Base-by-base conservation (phyloP, 2,888 invertebrate genomes). In the Amaurobius ferox region DNA sequence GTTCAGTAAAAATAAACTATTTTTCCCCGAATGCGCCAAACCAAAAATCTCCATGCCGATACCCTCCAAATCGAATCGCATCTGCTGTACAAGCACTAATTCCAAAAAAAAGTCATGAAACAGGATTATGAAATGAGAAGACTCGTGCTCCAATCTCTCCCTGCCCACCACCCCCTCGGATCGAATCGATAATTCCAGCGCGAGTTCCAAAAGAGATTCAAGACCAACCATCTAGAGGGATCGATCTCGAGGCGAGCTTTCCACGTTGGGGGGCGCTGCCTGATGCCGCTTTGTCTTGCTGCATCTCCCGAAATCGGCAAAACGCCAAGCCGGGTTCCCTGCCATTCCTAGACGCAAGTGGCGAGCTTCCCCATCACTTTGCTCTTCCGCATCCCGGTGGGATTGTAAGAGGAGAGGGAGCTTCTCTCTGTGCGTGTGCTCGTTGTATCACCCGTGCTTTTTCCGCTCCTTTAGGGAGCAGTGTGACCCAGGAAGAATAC, bases 381-480 rank as follows among this genome's bases (percentile, higher is more conserved):
- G 83, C 83, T 83, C 83, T 72, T 77, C 83, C 77, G 83, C 71
- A 85, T 77, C 83, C 55, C 35, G 30, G n/a, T 29, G 66, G 72
- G 66, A 55, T 72, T 70, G 81, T 64, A 35, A 68, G 81, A 81
- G 74, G 81, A 55, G 55, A 55, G n/a, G 44, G 55, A 55, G 55
- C 23, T 1, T 7, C 5, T 7, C 11, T 23, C 23, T 3, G 19
- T 23, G 19, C 23, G 23, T 23, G 44, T 44, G 44, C n/a, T 11
- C 9, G 44, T 11, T 2, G 16, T 11, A 35, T 35, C 35, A 35
- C 5, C 35, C 35, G 35, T 11, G 35, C 11, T n/a, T 35, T 35
- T 35, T 35, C 44, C 44, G 11, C 44, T 44, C 44, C n/a, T 44
- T 44, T 44, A 23, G 55, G 44, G 19, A 55, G 55, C 23, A 55